Base-by-base conservation (phyloP, 2,797 vertebrate genomes). In the Oryzias dopingdopingensis region DNA sequence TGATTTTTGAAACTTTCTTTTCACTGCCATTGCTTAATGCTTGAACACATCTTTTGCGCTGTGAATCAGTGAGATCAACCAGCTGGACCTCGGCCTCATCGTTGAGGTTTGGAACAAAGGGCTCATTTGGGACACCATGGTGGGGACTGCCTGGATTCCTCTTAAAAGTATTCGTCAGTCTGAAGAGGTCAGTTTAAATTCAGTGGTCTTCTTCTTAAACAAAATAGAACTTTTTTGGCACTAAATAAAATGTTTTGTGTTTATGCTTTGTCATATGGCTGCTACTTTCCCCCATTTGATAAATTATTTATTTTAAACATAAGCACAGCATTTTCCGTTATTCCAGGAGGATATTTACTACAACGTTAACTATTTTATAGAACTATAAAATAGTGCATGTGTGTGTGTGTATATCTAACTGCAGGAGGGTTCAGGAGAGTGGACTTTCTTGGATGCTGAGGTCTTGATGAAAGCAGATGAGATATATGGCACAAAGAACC, bases 81-180 rank as follows among this genome's bases (percentile, higher is more conserved):
- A 90, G 4, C 84, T 98, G 88, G 97, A 99, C 83, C 91, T 99
- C 24, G 95, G 97, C 53, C 92, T 99, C 24, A 95, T 95, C 42
- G 95, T 99, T 69, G 97, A 99, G 83, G 95, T 99, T 42, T 99
- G 97, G 97, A 97, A 99, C 92, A 99, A 99, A 90, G 97, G 97
- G 18, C 93, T 99, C 62, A 99, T 99, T 78, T 99, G 97, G 97
- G 97, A 99, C 89, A 98, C 97, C 13, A 94, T 99, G 93, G 90
- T 99, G 77, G 97, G 97, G 24, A 98, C 95, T 0, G 85, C 94
- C 51, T 98, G 95, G 96, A 96, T 99, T 61, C 96, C 96, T 18
- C 88, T 99, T 55, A 93, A 93, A 77, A 91, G 89, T 49, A 88
- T 99, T 84, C 91, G 90, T n/a, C 95, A 98, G 32, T 96, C 96